Conservation (phyloP, 2,888 invertebrate species). For the Lycaena phlaeas region DNA sequence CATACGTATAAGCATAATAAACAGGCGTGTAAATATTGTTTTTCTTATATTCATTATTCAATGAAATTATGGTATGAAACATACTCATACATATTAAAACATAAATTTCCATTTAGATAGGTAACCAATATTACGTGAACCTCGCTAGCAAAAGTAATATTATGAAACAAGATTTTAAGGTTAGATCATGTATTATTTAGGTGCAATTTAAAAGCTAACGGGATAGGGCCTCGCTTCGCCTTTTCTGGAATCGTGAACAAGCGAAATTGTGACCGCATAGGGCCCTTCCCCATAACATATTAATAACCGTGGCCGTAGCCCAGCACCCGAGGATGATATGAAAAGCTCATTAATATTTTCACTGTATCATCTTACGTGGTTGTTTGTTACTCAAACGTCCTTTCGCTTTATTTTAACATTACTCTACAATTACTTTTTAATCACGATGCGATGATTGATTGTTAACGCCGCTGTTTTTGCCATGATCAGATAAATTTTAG, state of each 20-base stretch:
- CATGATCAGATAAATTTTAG: too few relatives aligned
- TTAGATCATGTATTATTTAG: slow-evolving; percentile 52
- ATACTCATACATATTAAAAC: slow-evolving; percentile 16
- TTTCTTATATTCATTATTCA: slow-evolving; percentile 7
- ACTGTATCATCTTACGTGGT: slow-evolving; percentile 24
- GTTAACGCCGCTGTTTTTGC: too few relatives aligned
- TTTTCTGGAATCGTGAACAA: slow-evolving; percentile 48
- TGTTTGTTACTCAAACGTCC: slow-evolving; percentile 8
- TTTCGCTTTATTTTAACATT: slow-evolving; percentile 8
- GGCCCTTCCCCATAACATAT: slow-evolving; percentile 45
- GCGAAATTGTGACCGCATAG: slow-evolving; percentile 42
- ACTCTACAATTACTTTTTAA: slow-evolving; percentile 1
- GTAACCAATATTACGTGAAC: slow-evolving; percentile 21
- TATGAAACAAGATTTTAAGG: slow-evolving; percentile 41
- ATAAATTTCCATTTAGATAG: slow-evolving; percentile 22
- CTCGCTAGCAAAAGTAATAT: slow-evolving; percentile 22
- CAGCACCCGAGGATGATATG: slow-evolving; percentile 31
- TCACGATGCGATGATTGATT: too few relatives aligned
- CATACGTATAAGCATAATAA: background rate
- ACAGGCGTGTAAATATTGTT: background rate
- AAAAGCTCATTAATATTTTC: slow-evolving; percentile 36
- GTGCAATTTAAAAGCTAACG: slow-evolving; percentile 59
- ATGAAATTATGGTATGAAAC: slow-evolving; percentile 5
- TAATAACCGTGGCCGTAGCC: slow-evolving; percentile 37
- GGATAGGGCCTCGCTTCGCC: slow-evolving; percentile 35